Evolutionary conservation across 2,797 vertebrate species (phyloP), one percentile per base, ranked within the genome.

Genomic region (Takifugu ocellatus): DNA sequence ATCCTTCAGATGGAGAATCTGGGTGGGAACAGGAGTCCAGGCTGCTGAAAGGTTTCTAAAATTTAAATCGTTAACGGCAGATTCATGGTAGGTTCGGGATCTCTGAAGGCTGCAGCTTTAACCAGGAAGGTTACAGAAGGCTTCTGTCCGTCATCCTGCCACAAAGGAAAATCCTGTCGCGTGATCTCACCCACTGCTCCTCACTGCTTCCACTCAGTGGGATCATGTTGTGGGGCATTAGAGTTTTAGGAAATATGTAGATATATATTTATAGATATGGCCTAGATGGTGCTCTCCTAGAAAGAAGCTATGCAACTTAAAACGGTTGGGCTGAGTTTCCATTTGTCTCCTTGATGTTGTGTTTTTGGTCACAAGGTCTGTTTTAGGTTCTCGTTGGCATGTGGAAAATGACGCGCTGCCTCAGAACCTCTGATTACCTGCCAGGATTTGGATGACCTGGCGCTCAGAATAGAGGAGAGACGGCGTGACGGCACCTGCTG

Each of bases 301-400:
- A 46, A 57, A 26, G 50, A 21, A 58, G 50, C 36, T 46, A 55
- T 61, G 54, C 42, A 45, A 54, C 36, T 10, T 49, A 43, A 54
- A 36, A 45, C 11, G 31, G 16, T 29, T 25, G 2, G 21, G 47
- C 46, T 27, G 44, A 51, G n/a, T 33, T 27, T 14, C 17, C 6
- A 24, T 14, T 10, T 14, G 21, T 31, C 17, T 48, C 11, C 14
- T 56, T 47, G 47, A 10, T 39, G 56, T 29, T 51, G 33, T 44
- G 25, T 16, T 25, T 15, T 59, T 14, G 29, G 50, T 12, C 43
- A 44, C 43, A 44, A 44, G 43, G 43, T 59, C 17, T 51, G n/a
- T 51, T 11, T 2, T 51, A 12, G 12, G 2, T 39, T 39, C 3
- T 39, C 14, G 11, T 39, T 39, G 9, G 14, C 14, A 14, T 39